A percentile compares a stretch with the other conserved stretches of the same genome.
These are phyloP conservation scores for Benthosema pterotum DNA, from an alignment of 2,797 vertebrate genomes.

Conservation along the genomic window DNA sequence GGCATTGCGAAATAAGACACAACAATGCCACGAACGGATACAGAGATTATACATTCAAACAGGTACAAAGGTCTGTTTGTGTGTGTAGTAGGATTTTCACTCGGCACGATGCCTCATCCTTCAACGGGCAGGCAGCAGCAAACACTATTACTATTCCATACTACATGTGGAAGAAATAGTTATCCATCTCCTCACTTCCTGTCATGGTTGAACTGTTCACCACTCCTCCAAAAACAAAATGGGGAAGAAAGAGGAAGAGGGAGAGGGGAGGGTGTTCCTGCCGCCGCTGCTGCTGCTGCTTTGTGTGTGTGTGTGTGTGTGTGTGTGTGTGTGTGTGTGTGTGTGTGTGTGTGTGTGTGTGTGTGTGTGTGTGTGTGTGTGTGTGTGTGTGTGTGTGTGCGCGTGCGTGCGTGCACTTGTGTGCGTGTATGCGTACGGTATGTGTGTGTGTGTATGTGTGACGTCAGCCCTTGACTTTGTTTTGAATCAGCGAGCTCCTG, in stretches of 20 bases:
- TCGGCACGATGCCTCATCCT: too few relatives aligned
- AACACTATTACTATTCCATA: too few relatives aligned
- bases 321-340: slow-evolving; percentile 3
- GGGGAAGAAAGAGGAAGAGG: slow-evolving; percentile 47
- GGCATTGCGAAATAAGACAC: too few relatives aligned
- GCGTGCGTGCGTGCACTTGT: not conserved
- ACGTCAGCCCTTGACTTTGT: slow-evolving; percentile 60
- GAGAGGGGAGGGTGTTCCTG: slow-evolving; percentile 48
- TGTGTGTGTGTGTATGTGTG: slow-evolving; percentile 33
- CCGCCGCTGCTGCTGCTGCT: slow-evolving; percentile 29
- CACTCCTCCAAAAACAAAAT: slow-evolving; percentile 52
- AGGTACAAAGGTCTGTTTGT: too few relatives aligned
- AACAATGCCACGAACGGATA: too few relatives aligned
- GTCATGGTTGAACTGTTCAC: slow-evolving; percentile 6
- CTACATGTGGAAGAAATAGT: not conserved
- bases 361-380: slow-evolving; percentile 34
- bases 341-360: not conserved
- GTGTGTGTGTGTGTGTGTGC: slow-evolving; percentile 26
- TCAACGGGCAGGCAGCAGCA: too few relatives aligned
- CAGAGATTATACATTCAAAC: too few relatives aligned
- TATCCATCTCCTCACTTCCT: slow-evolving; percentile 1
- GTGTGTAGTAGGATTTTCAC: too few relatives aligned
- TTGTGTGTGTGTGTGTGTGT: not conserved
- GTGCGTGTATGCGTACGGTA: slow-evolving; percentile 19
- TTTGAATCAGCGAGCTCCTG: slow-evolving; percentile 56